Evolutionary conservation across 2,113 vertebrate genomes (phyloP), one percentile per base, ranked within the genome.

Genomic region (Crotalus helleri): DNA sequence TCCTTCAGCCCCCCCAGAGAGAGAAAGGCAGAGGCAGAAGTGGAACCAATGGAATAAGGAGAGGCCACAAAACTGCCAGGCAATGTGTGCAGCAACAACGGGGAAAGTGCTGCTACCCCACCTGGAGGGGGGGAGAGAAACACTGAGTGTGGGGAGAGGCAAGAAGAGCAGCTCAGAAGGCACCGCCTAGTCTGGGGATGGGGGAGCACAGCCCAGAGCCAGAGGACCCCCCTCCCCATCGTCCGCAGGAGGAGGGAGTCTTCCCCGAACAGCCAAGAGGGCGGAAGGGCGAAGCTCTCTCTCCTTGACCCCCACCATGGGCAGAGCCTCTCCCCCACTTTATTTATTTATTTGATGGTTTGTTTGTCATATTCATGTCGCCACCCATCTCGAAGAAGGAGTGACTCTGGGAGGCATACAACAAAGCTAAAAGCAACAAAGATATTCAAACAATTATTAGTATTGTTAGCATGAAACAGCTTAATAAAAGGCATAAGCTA

Each of bases 81-180:
- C 87, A 95, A 97, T 69, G 69, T 96, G 96, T 96, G 96, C 96
- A 97, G 94, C 94, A 64, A 29, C 1, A 64, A 64, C 0, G 4
- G 61, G 61, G 29, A n/a, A 5, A 12, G 11, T 4, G 12, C 61
- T n/a, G n/a, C 17, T n/a, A 57, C 1, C 2, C 4, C 2, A 51
- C 39, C 39, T 0, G 1, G 13, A 58, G 2, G 5, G 15, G 10
- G 15, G 17, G 57, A 58, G 57, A 23, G 23, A 58, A 58, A 21
- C 57, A 61, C 26, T 9, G 11, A 10, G 55, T 0, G 55, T 1
- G 55, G 61, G 24, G 59, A 8, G 58, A 26, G 24, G 59, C 24
- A 11, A 26, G 58, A 24, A 59, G 8, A 59, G 3, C 24, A 8
- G 58, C 8, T 26, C 58, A 61, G 59, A 61, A 61, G 58, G 59